Evolutionary conservation across 2,113 vertebrate genomes (phyloP).

Genomic region (Psammodynastes pulverulentus): DNA sequence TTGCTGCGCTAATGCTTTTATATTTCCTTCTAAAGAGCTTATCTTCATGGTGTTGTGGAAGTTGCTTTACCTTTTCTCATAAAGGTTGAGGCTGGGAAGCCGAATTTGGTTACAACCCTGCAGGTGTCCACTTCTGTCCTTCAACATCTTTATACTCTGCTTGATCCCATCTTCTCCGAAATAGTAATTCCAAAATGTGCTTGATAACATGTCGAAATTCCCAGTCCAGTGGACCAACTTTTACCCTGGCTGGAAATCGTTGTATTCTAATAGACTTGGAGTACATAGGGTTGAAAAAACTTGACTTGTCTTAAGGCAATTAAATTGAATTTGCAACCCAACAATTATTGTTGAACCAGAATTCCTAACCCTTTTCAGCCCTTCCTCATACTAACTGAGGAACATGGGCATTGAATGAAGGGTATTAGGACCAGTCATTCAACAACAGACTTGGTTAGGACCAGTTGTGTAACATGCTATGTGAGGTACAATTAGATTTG

Average conservation of each 20-base stretch:
- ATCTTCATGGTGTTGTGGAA: conserved; percentile 73
- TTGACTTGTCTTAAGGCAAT: background rate
- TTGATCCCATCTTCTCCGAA: background rate
- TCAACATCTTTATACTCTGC: conserved; percentile 38
- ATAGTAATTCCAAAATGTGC: background rate
- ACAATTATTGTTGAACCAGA: background rate
- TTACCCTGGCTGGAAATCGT: background rate
- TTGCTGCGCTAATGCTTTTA: conserved; percentile 80
- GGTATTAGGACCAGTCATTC: background rate
- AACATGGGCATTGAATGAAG: background rate
- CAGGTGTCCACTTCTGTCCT: conserved; percentile 43
- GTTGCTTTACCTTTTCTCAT: conserved; percentile 74
- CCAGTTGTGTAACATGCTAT: background rate
- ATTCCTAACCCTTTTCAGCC: background rate
- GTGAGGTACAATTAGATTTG: background rate
- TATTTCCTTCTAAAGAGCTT: conserved; percentile 81
- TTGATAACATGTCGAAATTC: background rate
- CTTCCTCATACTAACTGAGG: background rate
- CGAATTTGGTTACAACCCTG: conserved; percentile 62
- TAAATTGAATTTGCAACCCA: background rate
- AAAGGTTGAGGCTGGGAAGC: conserved; percentile 67
- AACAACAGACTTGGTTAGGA: background rate
- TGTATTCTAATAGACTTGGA: background rate
- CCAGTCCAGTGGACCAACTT: background rate
- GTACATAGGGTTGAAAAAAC: background rate